Percentiles rank a stretch among this genome's conserved stretches.
phyloP scores from a whole-genome alignment of 2,113 vertebrate species.

The Anoplopoma fimbria region DNA sequence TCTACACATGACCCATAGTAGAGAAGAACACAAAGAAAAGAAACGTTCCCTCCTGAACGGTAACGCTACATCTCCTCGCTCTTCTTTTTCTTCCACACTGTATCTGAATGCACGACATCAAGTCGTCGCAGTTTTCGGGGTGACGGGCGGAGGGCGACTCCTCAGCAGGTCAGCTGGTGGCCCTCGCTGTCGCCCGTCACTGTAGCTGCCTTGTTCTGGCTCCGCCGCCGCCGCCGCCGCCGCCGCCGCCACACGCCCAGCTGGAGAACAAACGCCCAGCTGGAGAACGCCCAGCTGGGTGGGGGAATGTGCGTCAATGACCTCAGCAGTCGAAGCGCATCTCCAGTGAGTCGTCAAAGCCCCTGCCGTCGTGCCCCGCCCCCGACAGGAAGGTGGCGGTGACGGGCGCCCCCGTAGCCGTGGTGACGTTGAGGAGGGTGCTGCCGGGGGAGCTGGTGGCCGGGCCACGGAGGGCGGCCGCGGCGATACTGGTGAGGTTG shows the following conservation, averaged over 20 bases:
- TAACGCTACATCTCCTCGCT: slow-evolving; percentile 64
- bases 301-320: slow-evolving; percentile 76
- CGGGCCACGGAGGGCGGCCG: slow-evolving; percentile 92
- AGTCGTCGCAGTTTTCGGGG: slow-evolving; percentile 72
- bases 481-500: slow-evolving; percentile 98
- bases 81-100: slow-evolving; percentile 24
- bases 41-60: slow-evolving; percentile 69
- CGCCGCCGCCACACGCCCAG: no score
- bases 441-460: slow-evolving; percentile 86
- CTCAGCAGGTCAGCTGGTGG: no score
- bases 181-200: no score
- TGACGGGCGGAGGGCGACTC: no score
- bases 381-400: slow-evolving; percentile 81
- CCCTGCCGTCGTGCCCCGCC: slow-evolving; percentile 92
- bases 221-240: no score
- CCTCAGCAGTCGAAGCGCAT: slow-evolving; percentile 98
- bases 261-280: neutral
- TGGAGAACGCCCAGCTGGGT: slow-evolving; percentile 55
- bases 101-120: slow-evolving; percentile 78
- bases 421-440: slow-evolving; percentile 97
- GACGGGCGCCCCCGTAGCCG: slow-evolving; percentile 89
- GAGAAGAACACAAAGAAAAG: slow-evolving; percentile 48
- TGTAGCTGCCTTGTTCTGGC: neutral
- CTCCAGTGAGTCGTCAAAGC: slow-evolving; percentile 96
- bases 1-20: slow-evolving; percentile 91